Percentiles rank a stretch among this genome's conserved stretches.
These are phyloP conservation scores for Lophotriccus pileatus DNA, from an alignment of 2,797 vertebrate species.

Conservation along the genomic window DNA sequence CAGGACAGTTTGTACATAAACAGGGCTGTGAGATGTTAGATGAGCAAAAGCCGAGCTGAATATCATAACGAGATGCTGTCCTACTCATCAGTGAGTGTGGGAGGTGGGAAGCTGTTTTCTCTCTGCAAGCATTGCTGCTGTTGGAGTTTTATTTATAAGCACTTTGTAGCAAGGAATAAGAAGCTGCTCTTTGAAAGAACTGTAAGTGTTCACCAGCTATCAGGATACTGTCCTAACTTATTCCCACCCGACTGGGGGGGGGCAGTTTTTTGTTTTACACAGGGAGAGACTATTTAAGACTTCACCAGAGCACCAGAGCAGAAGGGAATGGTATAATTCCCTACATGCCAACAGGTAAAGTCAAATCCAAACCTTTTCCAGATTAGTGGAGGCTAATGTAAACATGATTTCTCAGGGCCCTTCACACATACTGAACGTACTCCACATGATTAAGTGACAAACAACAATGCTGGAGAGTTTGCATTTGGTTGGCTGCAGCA, in stretches of 20 bases:
- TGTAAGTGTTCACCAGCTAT: background rate
- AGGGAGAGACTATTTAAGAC: background rate
- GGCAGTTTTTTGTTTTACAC: background rate
- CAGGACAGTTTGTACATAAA: conserved; percentile 51
- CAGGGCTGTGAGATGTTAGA: background rate
- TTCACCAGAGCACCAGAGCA: background rate
- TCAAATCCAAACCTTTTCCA: background rate
- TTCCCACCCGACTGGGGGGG: background rate
- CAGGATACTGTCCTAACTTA: background rate
- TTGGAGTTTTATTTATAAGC: conserved; percentile 19
- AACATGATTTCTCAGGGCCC: background rate
- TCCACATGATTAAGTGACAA: background rate
- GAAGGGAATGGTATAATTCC: background rate
- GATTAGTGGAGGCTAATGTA: background rate
- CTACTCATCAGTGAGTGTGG: conserved; percentile 24
- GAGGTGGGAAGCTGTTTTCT: background rate
- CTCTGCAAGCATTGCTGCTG: background rate
- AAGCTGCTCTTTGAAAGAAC: background rate
- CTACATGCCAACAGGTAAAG: background rate
- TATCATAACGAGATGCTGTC: conserved; percentile 34
- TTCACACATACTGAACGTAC: background rate
- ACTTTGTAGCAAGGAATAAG: background rate
- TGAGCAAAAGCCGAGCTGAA: background rate
- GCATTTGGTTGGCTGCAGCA: background rate
- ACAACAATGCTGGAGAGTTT: background rate